Percentiles rank a stretch among this genome's conserved stretches.
Conservation (phyloP, 2,113 vertebrate genomes). For the Cynocephalus volans region DNA sequence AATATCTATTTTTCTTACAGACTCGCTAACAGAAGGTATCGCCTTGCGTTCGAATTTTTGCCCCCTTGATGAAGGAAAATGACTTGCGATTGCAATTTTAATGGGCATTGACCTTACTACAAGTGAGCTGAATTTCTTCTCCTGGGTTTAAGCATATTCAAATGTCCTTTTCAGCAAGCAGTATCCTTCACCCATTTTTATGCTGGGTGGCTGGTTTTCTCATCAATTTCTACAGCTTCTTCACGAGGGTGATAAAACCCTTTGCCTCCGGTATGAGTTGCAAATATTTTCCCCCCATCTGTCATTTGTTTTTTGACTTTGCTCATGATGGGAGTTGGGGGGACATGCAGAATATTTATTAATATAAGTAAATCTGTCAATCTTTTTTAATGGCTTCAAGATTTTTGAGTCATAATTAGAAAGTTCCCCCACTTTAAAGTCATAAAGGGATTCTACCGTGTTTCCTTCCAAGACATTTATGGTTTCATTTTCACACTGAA, state of each 20-base stretch:
- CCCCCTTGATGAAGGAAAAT: neutral
- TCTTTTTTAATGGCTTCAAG: neutral
- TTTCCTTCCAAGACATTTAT: neutral
- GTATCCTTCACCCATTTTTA: neutral
- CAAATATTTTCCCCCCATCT: neutral
- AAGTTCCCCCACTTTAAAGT: neutral
- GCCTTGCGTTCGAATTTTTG: neutral
- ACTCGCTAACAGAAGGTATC: neutral
- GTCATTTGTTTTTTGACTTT: neutral
- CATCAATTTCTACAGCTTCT: neutral
- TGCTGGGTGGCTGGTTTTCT: neutral
- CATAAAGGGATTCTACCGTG: neutral
- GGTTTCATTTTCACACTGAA: neutral
- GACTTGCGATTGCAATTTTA: rapidly evolving
- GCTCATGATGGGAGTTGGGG: neutral
- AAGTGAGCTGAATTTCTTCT: neutral
- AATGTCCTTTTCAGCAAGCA: neutral
- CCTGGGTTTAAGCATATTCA: rapidly evolving
- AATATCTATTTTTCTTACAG: rapidly evolving
- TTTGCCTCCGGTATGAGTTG: neutral
- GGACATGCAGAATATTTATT: neutral
- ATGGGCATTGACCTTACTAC: rapidly evolving
- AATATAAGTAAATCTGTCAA: neutral
- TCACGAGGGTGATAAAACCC: neutral
- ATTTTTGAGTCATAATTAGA: neutral